Base-by-base conservation (phyloP, 2,797 vertebrate species). In the Leptatherina wallacei region DNA sequence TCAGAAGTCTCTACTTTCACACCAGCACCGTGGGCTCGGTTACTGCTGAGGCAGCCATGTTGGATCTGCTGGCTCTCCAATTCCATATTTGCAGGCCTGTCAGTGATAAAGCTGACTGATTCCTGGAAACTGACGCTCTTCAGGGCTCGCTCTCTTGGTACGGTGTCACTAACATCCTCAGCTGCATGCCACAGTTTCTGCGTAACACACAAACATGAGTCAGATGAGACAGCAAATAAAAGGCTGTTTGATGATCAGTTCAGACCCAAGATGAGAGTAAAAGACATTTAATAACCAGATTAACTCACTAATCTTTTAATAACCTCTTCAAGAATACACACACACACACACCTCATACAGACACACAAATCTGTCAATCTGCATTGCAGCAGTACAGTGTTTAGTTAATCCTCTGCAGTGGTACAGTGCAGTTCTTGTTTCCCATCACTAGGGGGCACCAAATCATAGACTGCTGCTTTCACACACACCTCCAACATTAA, bases 81-180 rank as follows among this genome's bases (percentile, higher is more conserved):
- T 88, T 99, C 98, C 98, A 99, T 99, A 84, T 89, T 94, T 82
- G 91, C 89, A 75, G 93, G 92, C 58, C 90, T 91, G 86, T 90
- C 86, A 72, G 94, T 82, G 89, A 95, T 94, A 69, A 95, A 82
- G 88, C 93, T 91, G 81, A 95, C 91, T 36, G 96, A 91, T 81
- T 97, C 95, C 85, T 94, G 92, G 91, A 95, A 94, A 88, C 93
- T 96, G 92, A 96, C 96, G 86, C 95, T 94, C 88, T 95, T 94
- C 84, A 89, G 86, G 82, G 94, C 93, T 93, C 91, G 94, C 84
- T 94, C 93, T 88, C 85, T 94, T 54, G 91, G 97, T 73, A 3
- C 1, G 11, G 96, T 83, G 78, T 94, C 94, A 94, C 92, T 92
- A 84, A 93, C 96, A 98, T 98, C 95, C 85, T 98, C 96, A 58